phyloP scores from a whole-genome alignment of 2,888 invertebrate genomes.

The Nowickia ferox region DNA sequence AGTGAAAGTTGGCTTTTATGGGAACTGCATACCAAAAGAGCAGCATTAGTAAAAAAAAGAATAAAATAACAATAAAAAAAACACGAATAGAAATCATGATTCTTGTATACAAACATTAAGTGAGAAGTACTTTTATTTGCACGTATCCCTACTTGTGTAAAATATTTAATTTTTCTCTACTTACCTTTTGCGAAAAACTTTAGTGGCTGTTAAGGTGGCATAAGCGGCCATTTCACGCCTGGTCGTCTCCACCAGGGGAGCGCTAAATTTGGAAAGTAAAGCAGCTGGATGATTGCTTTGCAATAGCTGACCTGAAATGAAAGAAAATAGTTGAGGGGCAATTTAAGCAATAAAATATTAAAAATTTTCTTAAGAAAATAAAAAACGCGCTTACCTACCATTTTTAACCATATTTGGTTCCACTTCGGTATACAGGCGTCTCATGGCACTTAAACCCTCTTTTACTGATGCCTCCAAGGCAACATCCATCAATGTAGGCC shows the following conservation, averaged over 20 bases:
- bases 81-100: slow-evolving; percentile 25
- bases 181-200: slow-evolving; percentile 83
- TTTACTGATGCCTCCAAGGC: slow-evolving; percentile 81
- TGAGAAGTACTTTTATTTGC: neutral
- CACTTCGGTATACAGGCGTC: slow-evolving; percentile 80
- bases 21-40: slow-evolving; percentile 41
- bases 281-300: slow-evolving; percentile 82
- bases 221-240: slow-evolving; percentile 81
- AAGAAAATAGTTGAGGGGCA: neutral
- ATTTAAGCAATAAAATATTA: neutral
- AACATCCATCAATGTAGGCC: slow-evolving; percentile 79
- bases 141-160: neutral
- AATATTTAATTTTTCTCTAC: slow-evolving; percentile 61
- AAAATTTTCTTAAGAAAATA: neutral
- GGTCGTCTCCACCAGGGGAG: slow-evolving; percentile 78
- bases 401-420: slow-evolving; percentile 82
- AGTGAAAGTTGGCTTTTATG: slow-evolving; percentile 81
- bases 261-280: slow-evolving; percentile 82
- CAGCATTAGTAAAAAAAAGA: neutral
- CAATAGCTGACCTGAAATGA: slow-evolving; percentile 79
- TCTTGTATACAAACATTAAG: slow-evolving; percentile 26
- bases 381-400: slow-evolving; percentile 76
- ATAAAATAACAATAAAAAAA: neutral
- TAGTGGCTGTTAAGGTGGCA: slow-evolving; percentile 82
- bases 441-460: slow-evolving; percentile 82